phyloP scores from a whole-genome alignment of 2,113 vertebrate genomes.

The Sinocyclocheilus maitianheensis region DNA sequence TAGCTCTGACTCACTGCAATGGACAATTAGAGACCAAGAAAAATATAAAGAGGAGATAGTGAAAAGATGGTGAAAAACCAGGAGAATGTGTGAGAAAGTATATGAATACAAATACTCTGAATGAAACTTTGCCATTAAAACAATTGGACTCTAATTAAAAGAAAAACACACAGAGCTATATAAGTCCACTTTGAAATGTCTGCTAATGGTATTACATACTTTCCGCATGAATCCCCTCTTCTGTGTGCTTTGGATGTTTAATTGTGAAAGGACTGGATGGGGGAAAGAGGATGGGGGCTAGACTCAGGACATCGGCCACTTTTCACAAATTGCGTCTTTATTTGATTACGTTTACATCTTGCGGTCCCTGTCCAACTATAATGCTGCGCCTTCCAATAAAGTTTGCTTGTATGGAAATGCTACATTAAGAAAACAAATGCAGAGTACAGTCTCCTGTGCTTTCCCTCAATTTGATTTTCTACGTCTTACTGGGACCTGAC shows the following conservation, averaged over 20 bases:
- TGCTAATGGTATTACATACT: constrained; percentile 27
- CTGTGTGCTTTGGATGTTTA: constrained; percentile 26
- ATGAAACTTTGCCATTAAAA: constrained; percentile 33
- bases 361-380: constrained; percentile 34
- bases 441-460: constrained; percentile 38
- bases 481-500: background rate
- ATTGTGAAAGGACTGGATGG: constrained; percentile 13
- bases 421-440: constrained; percentile 41
- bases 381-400: constrained; percentile 42
- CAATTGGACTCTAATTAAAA: constrained; percentile 37
- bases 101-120: background rate
- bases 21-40: constrained; percentile 37
- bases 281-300: background rate
- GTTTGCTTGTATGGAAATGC: constrained; percentile 42
- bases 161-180: constrained; percentile 5
- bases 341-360: constrained; percentile 46
- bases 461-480: constrained; percentile 48
- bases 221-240: background rate
- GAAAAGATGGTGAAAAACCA: background rate
- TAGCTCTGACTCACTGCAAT: constrained; percentile 35
- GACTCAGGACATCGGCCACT: constrained; percentile 29
- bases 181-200: constrained; percentile 14
- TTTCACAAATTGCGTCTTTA: constrained; percentile 53
- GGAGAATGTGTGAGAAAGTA: background rate
- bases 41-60: background rate